A percentile compares a stretch with the other conserved stretches of the same genome.
Conservation (phyloP, 2,113 vertebrate genomes). For the Gorsachius goisagi region DNA sequence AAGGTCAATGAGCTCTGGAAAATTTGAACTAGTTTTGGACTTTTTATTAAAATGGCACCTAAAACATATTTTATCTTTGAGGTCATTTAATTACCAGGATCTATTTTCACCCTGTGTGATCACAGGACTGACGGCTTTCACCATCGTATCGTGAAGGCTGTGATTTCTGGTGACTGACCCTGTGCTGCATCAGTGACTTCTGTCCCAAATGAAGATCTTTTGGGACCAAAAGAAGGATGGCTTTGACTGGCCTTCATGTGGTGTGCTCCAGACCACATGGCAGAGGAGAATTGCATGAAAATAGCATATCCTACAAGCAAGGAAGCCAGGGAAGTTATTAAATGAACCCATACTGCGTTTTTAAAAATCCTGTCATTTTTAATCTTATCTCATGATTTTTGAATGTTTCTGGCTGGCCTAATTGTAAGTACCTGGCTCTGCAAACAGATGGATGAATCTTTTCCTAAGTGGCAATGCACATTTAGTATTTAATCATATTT, state of each 20-base stretch:
- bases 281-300: background rate
- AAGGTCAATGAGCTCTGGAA: background rate
- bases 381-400: background rate
- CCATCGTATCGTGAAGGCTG: accelerated
- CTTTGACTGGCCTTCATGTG: background rate
- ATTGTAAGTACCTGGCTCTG: background rate
- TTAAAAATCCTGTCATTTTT: background rate
- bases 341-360: background rate
- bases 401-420: background rate
- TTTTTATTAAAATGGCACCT: background rate
- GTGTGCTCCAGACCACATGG: background rate
- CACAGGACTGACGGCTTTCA: background rate
- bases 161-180: background rate
- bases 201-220: background rate
- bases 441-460: background rate
- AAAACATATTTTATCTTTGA: background rate
- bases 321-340: background rate
- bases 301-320: background rate
- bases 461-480: background rate
- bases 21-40: background rate
- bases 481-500: background rate
- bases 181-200: background rate
- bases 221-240: background rate
- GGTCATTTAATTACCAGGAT: background rate
- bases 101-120: background rate